Evolutionary conservation across 2,797 vertebrate genomes (phyloP).

Genomic region (Spatula clypeata): DNA sequence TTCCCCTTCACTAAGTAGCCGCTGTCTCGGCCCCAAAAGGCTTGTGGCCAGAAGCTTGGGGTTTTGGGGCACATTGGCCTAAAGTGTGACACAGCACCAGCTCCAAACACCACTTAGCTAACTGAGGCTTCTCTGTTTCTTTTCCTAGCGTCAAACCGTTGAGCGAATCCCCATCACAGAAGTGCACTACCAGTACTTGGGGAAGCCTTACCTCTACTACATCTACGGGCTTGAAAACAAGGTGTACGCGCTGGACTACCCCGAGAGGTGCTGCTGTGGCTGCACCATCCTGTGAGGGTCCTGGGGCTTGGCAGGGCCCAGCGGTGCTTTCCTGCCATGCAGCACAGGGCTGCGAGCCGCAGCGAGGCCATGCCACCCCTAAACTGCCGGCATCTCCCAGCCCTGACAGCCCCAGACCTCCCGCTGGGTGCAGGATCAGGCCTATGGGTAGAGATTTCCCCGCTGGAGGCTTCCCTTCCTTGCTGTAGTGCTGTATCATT

Average conservation of each 20-base stretch:
- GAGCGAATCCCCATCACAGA: slow-evolving; percentile 91
- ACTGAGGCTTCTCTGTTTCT: not conserved
- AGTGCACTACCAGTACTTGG: slow-evolving; percentile 84
- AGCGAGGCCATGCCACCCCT: too few species aligned
- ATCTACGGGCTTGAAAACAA: slow-evolving; percentile 87
- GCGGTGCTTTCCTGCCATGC: rapidly evolving
- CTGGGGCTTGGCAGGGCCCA: too few species aligned
- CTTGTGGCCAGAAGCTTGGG: not conserved
- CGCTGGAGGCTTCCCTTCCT: not conserved
- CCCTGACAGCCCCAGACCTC: not conserved
- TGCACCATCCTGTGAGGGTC: slow-evolving; percentile 56
- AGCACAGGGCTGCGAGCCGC: not conserved
- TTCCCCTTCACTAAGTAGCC: not conserved
- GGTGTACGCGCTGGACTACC: slow-evolving; percentile 85
- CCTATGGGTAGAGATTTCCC: too few species aligned
- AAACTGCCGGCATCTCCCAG: too few species aligned
- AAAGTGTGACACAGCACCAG: rapidly evolving
- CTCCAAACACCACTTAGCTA: not conserved
- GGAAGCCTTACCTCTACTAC: slow-evolving; percentile 84
- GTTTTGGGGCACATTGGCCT: not conserved
- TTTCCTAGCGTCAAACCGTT: slow-evolving; percentile 86
- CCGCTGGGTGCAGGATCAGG: not conserved
- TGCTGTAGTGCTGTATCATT: rapidly evolving
- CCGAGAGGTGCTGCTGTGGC: slow-evolving; percentile 62
- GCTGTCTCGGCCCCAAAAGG: rapidly evolving